Percentiles rank a stretch among this genome's conserved stretches.
Evolutionary conservation across 2,113 vertebrate genomes (phyloP).

Genomic region (Genyomyrus donnyi): DNA sequence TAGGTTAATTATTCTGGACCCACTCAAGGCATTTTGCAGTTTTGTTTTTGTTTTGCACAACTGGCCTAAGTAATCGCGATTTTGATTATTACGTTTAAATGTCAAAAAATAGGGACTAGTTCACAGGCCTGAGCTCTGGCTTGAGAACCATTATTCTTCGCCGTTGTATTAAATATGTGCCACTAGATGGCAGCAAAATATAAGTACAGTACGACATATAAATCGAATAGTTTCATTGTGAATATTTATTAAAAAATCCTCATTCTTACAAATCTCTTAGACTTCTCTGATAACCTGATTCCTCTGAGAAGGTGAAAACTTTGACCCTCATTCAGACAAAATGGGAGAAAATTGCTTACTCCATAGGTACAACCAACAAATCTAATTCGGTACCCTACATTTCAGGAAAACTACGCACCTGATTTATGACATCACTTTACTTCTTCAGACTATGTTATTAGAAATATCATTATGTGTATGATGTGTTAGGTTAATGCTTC

Average conservation of each 20-base stretch:
- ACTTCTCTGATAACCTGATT: neutral
- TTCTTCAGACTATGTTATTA: neutral
- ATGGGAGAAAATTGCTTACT: neutral
- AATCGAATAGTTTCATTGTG: neutral
- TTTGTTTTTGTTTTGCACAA: neutral
- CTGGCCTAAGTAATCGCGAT: neutral
- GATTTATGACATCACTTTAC: neutral
- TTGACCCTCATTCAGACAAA: neutral
- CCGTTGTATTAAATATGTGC: neutral
- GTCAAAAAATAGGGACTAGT: neutral
- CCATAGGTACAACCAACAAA: neutral
- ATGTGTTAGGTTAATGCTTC: neutral
- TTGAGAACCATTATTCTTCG: neutral
- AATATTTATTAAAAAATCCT: neutral
- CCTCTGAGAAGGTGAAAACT: neutral
- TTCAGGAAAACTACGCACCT: neutral
- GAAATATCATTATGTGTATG: neutral
- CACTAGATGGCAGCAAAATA: constrained; percentile 13
- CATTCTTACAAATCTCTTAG: neutral
- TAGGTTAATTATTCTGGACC: neutral
- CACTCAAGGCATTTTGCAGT: neutral
- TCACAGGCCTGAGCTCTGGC: neutral
- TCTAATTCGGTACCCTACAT: neutral
- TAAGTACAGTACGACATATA: neutral
- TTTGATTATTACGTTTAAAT: neutral